Base-by-base conservation (phyloP, 1,140 invertebrate species). In the Acromyrmex echinatior region DNA sequence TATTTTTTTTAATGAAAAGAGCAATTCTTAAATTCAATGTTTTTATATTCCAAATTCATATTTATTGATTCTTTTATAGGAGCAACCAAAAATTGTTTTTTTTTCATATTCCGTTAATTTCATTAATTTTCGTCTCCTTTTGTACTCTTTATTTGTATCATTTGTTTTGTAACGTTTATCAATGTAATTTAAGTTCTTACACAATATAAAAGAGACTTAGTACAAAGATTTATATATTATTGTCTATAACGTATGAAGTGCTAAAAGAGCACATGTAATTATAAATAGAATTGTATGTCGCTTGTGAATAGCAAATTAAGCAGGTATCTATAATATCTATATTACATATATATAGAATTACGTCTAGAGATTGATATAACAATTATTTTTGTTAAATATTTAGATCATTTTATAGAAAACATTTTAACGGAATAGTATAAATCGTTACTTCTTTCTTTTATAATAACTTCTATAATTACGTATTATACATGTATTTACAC, bases 361-460 rank as follows among this genome's bases (percentile, higher is more conserved):
- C 35, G 25, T 62, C 60, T 56, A 73, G 25, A 73, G 25, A 73
- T 73, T 73, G 25, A 77, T 77, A 77, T 28, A 77, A 45, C 1
- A 60, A 74, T 73, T 82, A 82, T 82, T 82, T 74, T 82, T 73
- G 53, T 73, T 56, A 82, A 82, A 45, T 16, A 73, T 45, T 82
- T 82, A 82, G 25, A 74, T 82, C 35, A 14, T 82, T 82, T 73
- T 82, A 60, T 76, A 76, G 51, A 60, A 35, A 73, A 51, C 39
- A 74, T 82, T 58, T 82, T 82, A 82, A 21, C 45, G 7, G 18
- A 53, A 63, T 80, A 68, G 3, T 80, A 21, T 79, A 35, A 79
- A 79, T 45, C 35, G 45, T 66, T 53, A 21, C 35, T 5, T 35
- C 21, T 68, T 58, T 28, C 16, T 45, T 16, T 68, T 9, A 35